phyloP scores from a whole-genome alignment of 2,113 vertebrate genomes.

The Pteruthius melanotis region DNA sequence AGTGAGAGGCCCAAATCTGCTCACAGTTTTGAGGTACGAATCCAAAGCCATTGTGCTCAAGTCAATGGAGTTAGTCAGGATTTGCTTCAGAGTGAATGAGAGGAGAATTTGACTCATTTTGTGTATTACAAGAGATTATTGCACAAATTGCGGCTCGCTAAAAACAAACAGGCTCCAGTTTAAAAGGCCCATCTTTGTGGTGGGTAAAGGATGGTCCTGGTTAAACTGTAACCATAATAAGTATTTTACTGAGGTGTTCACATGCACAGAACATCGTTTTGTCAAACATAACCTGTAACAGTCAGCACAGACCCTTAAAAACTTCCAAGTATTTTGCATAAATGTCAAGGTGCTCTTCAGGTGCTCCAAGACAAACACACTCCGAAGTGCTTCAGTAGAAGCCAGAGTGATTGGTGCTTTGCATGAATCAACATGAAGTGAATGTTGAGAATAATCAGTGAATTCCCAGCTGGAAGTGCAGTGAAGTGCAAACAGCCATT shows the following conservation, averaged over 20 bases:
- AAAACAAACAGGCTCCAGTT: not conserved
- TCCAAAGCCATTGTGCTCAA: slow-evolving; percentile 8
- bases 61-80: not conserved
- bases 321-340: not conserved
- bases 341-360: not conserved
- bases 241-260: not conserved
- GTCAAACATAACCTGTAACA: not conserved
- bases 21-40: not conserved
- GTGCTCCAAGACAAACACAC: not conserved
- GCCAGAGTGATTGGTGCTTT: not conserved
- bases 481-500: not conserved
- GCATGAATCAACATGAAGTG: not conserved
- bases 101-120: not conserved
- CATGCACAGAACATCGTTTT: not conserved
- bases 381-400: not conserved
- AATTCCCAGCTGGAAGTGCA: not conserved
- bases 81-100: not conserved
- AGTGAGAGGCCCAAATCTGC: not conserved
- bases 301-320: not conserved
- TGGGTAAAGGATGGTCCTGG: not conserved
- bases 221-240: not conserved
- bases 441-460: slow-evolving; percentile 13
- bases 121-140: not conserved
- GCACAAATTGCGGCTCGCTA: not conserved
- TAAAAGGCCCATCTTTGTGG: rapidly evolving